Evolutionary conservation across 2,888 invertebrate species (phyloP), one percentile per base, ranked within the genome.

Genomic region (Thyatira batis): DNA sequence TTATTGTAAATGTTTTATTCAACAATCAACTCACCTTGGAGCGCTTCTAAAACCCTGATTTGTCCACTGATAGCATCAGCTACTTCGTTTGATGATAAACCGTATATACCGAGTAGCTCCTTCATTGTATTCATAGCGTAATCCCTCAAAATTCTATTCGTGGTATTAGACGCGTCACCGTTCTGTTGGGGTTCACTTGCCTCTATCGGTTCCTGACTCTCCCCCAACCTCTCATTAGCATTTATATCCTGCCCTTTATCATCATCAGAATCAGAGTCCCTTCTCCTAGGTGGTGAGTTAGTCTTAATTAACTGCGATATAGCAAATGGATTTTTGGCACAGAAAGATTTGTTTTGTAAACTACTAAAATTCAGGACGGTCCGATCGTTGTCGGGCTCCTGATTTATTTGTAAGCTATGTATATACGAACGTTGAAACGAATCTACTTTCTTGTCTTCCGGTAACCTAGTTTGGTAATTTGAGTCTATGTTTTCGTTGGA

Each of bases 71-170:
- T 94, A 72, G 93, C 94, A 76, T 95, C 95, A 44, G 94, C 94
- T 51, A 95, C 94, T 78, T 95, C 96, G 61, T 92, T 92, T 17
- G 94, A 94, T 52, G 95, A 95, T 65, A 96, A 88, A 20, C 96
- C 96, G 78, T 96, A 96, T 70, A 96, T 95, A 25, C 95, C 95
- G 53, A 96, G 87, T 50, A 96, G 84, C 77, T 96, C 96, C 67
- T 95, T 94, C 95, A 96, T 95, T 9, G 96, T 96, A 68, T 94
- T 95, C 90, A 96, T 95, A 3, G 96, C 96, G 79, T 95, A 96
- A 74, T 96, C 96, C 71, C 95, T 93, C 84, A 96, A 92, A 65
- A 94, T 95, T 64, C 93, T 93, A 66, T 93, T 94, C 21, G 93
- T 92, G 58, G 93, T 88, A 60, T 85, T 87, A 39, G 86, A 82